Evolutionary conservation across 64 coral and sea anemone species (phyloP).

Genomic region (Montipora capricornis): DNA sequence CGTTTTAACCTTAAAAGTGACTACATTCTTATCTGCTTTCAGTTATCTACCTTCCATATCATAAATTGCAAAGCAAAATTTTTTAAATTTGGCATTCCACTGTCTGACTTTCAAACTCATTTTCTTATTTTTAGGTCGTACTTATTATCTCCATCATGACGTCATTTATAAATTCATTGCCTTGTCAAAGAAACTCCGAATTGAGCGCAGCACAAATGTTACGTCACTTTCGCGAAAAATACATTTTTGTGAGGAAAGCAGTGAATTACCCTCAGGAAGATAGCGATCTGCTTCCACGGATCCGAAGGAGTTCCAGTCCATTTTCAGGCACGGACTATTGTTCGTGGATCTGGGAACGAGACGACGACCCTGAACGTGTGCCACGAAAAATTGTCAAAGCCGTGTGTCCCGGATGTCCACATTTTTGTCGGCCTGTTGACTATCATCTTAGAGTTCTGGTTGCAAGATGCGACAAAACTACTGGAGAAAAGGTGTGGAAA

Average conservation of each 20-base stretch:
- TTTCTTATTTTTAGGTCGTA: not conserved
- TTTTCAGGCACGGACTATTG: not conserved
- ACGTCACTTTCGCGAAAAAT: conserved; percentile 26
- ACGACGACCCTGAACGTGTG: not conserved
- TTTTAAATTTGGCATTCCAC: no score
- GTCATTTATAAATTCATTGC: conserved; percentile 1
- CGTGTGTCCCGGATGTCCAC: conserved; percentile 8
- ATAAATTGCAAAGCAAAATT: no score
- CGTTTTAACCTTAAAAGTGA: no score
- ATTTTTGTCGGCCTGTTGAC: conserved; percentile 22
- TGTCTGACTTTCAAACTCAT: no score
- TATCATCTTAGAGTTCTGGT: conserved; percentile 13
- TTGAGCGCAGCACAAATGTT: not conserved
- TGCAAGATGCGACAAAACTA: conserved; percentile 34
- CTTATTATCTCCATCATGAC: conserved; percentile 2
- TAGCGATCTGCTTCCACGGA: not conserved
- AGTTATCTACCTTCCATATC: no score
- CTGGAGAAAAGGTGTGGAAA: conserved; percentile 32
- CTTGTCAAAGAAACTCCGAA: not conserved
- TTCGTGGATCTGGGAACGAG: conserved; percentile 12
- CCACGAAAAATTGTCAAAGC: conserved; percentile 26
- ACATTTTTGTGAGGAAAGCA: conserved; percentile 27
- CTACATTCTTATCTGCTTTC: no score
- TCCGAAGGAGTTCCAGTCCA: not conserved
- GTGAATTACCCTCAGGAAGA: not conserved